Evolutionary conservation across 2,888 invertebrate genomes (phyloP), one percentile per base, ranked within the genome.

Genomic region (Sycophila texana): DNA sequence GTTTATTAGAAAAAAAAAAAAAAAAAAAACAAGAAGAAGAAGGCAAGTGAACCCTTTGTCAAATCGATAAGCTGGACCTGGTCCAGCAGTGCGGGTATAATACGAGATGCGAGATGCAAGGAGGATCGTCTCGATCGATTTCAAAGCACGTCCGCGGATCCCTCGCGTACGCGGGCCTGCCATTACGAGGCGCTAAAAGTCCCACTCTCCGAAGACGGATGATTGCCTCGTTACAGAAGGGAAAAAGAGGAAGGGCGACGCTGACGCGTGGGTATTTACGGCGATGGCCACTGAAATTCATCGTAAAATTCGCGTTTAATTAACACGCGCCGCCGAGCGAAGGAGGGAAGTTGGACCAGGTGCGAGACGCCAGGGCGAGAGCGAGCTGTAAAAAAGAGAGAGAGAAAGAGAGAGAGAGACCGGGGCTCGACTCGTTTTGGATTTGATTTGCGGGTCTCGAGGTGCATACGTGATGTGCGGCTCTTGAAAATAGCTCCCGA

Each of bases 241-340:
- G 39, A 39, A 57, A 60, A 16, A 26, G 39, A 4, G 57, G 18
- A 30, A 10, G 22, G 58, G 22, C 16, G 16, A 55, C n/a, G 18
- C 18, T 39, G 49, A 73, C 58, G 47, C 63, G 55, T 22, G 61
- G 53, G 47, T 70, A 67, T 67, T 68, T 66, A 61, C 66, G 68
- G 68, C 30, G 12, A 51, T 53, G 26, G 74, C 72, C 68, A 60
- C 75, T 73, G 71, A 74, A 82, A 80, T 81, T 78, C 75, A 78
- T 78, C 80, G 81, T 80, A 76, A 78, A 78, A 79, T 80, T 78
- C 73, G 72, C 76, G 78, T 78, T 81, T 78, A 80, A 80, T 82
- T 82, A 82, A 80, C 57, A 76, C 72, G 20, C 57, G 55, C 74
- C 13, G 49, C 63, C 22, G 49, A 51, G 66, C 12, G 58, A 60